Conservation (phyloP, 2,888 invertebrate species). For the Eupelmus urozonus region DNA sequence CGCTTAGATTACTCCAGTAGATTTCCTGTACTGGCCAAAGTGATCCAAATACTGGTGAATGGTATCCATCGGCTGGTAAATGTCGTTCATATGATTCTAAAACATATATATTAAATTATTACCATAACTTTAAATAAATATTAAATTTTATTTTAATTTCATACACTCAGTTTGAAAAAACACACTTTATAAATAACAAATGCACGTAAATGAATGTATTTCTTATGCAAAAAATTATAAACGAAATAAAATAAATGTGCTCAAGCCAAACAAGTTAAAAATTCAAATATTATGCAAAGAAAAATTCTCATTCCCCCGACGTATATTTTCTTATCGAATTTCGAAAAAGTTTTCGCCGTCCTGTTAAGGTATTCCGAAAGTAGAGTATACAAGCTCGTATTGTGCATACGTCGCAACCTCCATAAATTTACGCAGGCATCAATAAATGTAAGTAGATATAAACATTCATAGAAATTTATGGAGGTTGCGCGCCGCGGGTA, state of each 20-base stretch:
- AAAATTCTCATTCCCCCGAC: too few species aligned
- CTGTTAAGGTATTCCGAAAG: not conserved
- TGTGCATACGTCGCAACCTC: not conserved
- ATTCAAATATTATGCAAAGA: not conserved
- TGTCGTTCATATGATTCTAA: constrained; percentile 87
- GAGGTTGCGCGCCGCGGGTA: constrained; percentile 13
- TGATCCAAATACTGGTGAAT: constrained; percentile 96
- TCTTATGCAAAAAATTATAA: too few species aligned
- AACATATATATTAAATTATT: too few species aligned
- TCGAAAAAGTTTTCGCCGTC: not conserved
- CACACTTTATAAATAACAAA: too few species aligned
- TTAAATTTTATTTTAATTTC: too few species aligned
- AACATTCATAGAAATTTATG: constrained; percentile 32
- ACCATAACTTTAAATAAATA: too few species aligned
- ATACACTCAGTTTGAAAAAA: too few species aligned
- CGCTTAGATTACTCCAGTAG: constrained; percentile 77
- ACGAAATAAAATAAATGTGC: too few species aligned
- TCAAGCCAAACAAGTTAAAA: too few species aligned
- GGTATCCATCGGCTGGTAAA: constrained; percentile 94
- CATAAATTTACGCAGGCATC: constrained; percentile 29
- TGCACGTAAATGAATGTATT: too few species aligned
- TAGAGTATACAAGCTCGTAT: not conserved
- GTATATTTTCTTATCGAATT: not conserved
- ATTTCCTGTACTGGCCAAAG: constrained; percentile 92
- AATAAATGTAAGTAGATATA: constrained; percentile 36